Conservation (phyloP, 1,140 invertebrate species). For the Drosophila murphyi region DNA sequence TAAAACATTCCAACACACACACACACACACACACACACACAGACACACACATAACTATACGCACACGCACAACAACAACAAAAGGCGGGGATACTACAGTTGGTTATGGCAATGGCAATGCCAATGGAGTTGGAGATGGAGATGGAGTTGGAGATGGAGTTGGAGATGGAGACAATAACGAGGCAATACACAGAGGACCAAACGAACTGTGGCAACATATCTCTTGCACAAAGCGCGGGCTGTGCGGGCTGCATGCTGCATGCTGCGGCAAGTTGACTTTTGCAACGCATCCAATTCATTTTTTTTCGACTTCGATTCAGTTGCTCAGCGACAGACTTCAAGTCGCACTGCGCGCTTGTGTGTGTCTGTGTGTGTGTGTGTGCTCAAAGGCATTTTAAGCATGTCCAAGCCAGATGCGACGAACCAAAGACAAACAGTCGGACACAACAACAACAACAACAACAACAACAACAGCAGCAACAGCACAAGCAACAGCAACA, state of each 20-base stretch:
- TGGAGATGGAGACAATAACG: constrained; percentile 68
- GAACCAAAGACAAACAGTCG: constrained; percentile 62
- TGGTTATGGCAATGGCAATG: constrained; percentile 53
- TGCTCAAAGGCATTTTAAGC: constrained; percentile 78
- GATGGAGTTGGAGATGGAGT: not conserved
- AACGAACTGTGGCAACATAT: constrained; percentile 34
- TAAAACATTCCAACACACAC: constrained; percentile 77
- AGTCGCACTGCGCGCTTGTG: constrained; percentile 20
- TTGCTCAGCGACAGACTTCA: constrained; percentile 50
- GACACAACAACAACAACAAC: constrained; percentile 21
- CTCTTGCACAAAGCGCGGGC: constrained; percentile 24
- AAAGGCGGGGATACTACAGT: constrained; percentile 41
- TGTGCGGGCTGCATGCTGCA: not conserved
- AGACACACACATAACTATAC: not conserved
- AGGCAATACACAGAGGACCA: constrained; percentile 82
- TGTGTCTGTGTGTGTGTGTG: constrained; percentile 34
- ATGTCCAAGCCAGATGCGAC: constrained; percentile 68
- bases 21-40: constrained; percentile 13
- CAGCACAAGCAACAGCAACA: no score
- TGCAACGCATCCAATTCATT: constrained; percentile 81
- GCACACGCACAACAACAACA: constrained; percentile 5
- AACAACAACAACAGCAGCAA: constrained; percentile 2
- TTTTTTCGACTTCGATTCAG: constrained; percentile 79
- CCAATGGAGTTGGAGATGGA: constrained; percentile 19
- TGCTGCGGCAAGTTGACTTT: constrained; percentile 59